Evolutionary conservation across 2,888 invertebrate genomes (phyloP).

Genomic region (Pyrrhosoma nymphula): DNA sequence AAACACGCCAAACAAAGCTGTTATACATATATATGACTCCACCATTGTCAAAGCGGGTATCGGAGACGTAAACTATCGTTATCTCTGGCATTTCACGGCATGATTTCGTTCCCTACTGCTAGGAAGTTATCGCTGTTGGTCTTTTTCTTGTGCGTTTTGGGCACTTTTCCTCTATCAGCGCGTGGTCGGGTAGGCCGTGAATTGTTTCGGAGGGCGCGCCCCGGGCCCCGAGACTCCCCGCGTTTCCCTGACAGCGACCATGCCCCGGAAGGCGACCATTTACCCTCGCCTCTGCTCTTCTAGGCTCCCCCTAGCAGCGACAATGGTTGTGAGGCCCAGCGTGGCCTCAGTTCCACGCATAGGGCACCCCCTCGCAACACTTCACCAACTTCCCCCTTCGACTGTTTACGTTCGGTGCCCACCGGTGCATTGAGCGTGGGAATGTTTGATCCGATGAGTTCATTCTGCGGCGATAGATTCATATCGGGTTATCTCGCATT

Average conservation of each 20-base stretch:
- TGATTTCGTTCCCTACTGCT: too few relatives aligned
- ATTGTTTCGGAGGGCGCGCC: not conserved
- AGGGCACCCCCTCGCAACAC: too few relatives aligned
- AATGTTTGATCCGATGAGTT: not conserved
- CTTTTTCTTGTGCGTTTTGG: too few relatives aligned
- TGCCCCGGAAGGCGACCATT: constrained; percentile 18
- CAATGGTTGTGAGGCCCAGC: not conserved
- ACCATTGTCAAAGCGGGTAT: too few relatives aligned
- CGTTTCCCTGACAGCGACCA: not conserved
- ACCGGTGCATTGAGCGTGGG: constrained; percentile 19
- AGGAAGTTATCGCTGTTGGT: too few relatives aligned
- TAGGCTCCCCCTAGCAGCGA: not conserved
- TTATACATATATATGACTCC: too few relatives aligned
- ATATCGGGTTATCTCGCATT: not conserved
- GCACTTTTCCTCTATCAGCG: not conserved
- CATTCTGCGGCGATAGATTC: not conserved
- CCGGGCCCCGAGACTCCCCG: too few relatives aligned
- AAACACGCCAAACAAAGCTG: too few relatives aligned
- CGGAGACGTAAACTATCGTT: too few relatives aligned
- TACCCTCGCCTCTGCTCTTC: not conserved
- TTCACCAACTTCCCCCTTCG: not conserved
- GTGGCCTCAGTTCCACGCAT: not conserved
- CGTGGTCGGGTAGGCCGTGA: not conserved
- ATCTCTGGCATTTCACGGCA: too few relatives aligned
- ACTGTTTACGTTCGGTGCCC: not conserved